Base-by-base conservation (phyloP, 1,140 invertebrate species). In the Drosophila trapezifrons region DNA sequence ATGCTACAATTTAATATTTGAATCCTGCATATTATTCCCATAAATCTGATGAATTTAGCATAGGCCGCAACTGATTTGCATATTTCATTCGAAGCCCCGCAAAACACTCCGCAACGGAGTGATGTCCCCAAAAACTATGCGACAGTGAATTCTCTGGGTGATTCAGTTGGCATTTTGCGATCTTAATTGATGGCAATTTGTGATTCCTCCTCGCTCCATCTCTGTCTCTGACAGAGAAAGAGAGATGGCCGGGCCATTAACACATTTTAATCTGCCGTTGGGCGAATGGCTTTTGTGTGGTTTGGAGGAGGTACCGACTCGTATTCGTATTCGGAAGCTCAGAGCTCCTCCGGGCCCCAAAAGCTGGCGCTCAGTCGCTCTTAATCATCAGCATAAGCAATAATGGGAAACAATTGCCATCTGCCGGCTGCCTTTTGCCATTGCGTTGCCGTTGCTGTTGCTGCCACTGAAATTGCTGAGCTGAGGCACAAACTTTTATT, bases 371-470 rank as follows among this genome's bases (percentile, higher is more conserved):
- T 71, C 65, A 71, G 66, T 71, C 62, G 77, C 84, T 89, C 85
- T 89, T 89, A 89, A 89, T 89, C 84, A 89, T 89, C 84, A 76
- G 76, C 77, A 84, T 80, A 80, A 84, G 84, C 84, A 89, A 89
- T 89, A 89, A 89, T 89, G 80, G 74, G 76, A 86, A 89, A 84
- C 84, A 89, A 89, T 87, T 87, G 84, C 84, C 71, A 79, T 72
- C 77, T 84, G 77, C 38, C 56, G 75, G 43, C 62, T 65, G 71
- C 27, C 49, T 32, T 62, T 58, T 40, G 59, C 22, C 55, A n/a
- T 22, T 22, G 22, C 22, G 5, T n/a, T 58, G 40, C 56, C 5
- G 12, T 49, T 54, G 57, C 58, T 17, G 35, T 58, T 58, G 71
- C 76, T 86, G 83, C 78, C 71, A 71, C 57, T 72, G 78, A 79